These are phyloP conservation scores for Eptatretus burgeri DNA, from an alignment of 2,113 vertebrate species.

Conservation along the genomic window DNA sequence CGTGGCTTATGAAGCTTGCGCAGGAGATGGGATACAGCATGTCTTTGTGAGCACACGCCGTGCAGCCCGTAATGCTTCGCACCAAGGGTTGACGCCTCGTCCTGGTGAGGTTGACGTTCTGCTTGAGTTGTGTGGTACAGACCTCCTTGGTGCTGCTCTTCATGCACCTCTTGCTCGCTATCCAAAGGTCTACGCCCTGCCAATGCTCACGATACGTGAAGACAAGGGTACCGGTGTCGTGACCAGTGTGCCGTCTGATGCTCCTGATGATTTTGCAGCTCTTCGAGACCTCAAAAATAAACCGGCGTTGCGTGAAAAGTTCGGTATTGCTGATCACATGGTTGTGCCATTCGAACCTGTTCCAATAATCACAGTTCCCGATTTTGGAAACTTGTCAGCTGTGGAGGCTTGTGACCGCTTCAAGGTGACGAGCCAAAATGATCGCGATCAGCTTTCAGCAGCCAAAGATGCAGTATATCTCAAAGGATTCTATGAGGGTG, in stretches of 20 bases:
- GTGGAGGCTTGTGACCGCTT: slow-evolving; percentile 48
- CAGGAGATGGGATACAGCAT: slow-evolving; percentile 16
- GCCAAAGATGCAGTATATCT: slow-evolving; percentile 76
- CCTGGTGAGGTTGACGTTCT: slow-evolving; percentile 47
- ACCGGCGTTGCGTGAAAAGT: slow-evolving; percentile 59
- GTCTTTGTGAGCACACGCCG: slow-evolving; percentile 51
- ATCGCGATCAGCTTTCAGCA: slow-evolving; percentile 63
- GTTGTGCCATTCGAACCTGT: slow-evolving; percentile 79
- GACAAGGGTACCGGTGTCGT: slow-evolving; percentile 98
- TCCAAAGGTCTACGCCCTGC: slow-evolving; percentile 50
- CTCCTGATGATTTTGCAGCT: slow-evolving; percentile 72
- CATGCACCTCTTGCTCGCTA: slow-evolving; percentile 47
- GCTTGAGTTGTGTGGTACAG: slow-evolving; percentile 51
- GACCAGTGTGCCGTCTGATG: slow-evolving; percentile 79
- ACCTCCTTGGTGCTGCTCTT: slow-evolving; percentile 50
- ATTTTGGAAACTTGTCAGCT: slow-evolving; percentile 58
- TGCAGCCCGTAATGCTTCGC: slow-evolving; percentile 78
- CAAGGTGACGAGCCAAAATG: slow-evolving; percentile 94
- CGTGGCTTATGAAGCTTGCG: slow-evolving; percentile 39
- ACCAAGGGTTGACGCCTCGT: slow-evolving; percentile 59
- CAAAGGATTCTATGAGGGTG: slow-evolving; percentile 86
- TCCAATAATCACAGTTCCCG: slow-evolving; percentile 66
- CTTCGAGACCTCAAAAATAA: slow-evolving; percentile 83
- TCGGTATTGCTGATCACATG: slow-evolving; percentile 74
- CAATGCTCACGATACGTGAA: slow-evolving; percentile 93